A percentile compares a stretch with the other conserved stretches of the same genome.
phyloP scores from a whole-genome alignment of 2,797 vertebrate species.

The Telmatherina bonti region DNA sequence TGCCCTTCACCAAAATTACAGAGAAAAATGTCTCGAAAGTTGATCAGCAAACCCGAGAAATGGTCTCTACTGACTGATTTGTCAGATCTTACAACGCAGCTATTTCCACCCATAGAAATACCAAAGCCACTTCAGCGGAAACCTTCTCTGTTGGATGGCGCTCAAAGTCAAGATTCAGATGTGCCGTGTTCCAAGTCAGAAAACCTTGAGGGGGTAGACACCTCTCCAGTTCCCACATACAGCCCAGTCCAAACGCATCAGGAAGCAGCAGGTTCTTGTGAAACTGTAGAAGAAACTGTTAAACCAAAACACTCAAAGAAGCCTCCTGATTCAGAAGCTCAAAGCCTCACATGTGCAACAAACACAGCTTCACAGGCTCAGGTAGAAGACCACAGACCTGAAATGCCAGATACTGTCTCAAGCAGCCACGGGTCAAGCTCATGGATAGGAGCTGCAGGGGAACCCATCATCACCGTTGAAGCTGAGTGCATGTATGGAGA shows the following conservation, averaged over 20 bases:
- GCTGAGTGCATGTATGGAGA: conserved; percentile 97
- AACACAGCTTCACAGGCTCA: conserved; percentile 10
- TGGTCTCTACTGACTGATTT: conserved; percentile 74
- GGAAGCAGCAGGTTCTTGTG: conserved; percentile 20
- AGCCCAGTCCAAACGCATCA: conserved; percentile 7
- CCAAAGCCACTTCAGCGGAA: conserved; percentile 62
- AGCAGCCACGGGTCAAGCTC: conserved; percentile 24
- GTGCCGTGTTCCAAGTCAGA: conserved; percentile 30
- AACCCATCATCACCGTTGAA: conserved; percentile 80
- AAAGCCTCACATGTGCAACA: conserved; percentile 1
- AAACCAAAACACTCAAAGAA: conserved; percentile 69
- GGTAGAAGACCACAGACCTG: conserved; percentile 15
- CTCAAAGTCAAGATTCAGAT: conserved; percentile 30
- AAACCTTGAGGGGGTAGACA: conserved; percentile 21
- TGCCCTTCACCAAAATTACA: conserved; percentile 84
- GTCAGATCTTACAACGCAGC: conserved; percentile 74
- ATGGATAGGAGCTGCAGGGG: conserved; percentile 36
- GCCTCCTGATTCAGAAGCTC: conserved; percentile 65
- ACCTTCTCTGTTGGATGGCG: conserved; percentile 26
- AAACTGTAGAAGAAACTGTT: conserved; percentile 48
- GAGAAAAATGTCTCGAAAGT: conserved; percentile 85
- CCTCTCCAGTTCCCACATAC: conserved; percentile 6
- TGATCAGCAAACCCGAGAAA: conserved; percentile 75
- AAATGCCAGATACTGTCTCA: neutral
- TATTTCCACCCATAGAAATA: conserved; percentile 77